phyloP scores from a whole-genome alignment of 2,797 vertebrate species.

The Denticeps clupeoides region DNA sequence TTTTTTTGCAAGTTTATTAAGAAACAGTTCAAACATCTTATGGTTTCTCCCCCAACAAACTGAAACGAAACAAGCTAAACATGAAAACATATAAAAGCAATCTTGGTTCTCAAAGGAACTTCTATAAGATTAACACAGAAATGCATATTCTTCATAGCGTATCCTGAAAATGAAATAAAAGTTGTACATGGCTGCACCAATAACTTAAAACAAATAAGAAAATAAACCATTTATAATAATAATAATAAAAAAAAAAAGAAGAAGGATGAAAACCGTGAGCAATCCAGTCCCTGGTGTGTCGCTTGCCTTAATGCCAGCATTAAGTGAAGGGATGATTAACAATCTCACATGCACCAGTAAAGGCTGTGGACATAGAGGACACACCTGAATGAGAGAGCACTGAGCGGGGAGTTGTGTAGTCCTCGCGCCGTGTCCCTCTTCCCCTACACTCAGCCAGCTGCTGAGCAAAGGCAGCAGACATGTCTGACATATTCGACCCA shows the following conservation, averaged over 20 bases:
- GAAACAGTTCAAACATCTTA: slow-evolving; percentile 67
- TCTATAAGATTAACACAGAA: slow-evolving; percentile 51
- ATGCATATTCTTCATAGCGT: slow-evolving; percentile 71
- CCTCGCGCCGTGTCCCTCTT: too few relatives aligned
- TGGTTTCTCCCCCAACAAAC: slow-evolving; percentile 33
- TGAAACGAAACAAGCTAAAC: slow-evolving; percentile 33
- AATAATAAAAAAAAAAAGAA: slow-evolving; percentile 35
- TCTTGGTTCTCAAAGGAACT: slow-evolving; percentile 62
- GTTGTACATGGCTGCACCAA: slow-evolving; percentile 65
- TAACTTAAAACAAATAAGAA: slow-evolving; percentile 77
- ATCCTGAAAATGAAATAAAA: slow-evolving; percentile 48
- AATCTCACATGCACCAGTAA: slow-evolving; percentile 31
- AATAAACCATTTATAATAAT: slow-evolving; percentile 37
- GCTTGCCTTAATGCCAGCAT: slow-evolving; percentile 90
- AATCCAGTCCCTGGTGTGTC: slow-evolving; percentile 40
- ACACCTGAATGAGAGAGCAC: slow-evolving; percentile 6
- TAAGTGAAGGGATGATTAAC: slow-evolving; percentile 63
- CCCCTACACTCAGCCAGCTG: too few relatives aligned
- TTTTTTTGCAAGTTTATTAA: slow-evolving; percentile 78
- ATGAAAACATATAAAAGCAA: slow-evolving; percentile 56
- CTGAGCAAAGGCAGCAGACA: too few relatives aligned
- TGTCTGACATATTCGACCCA: too few relatives aligned
- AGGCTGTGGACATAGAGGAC: slow-evolving; percentile 24
- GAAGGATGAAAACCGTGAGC: too few relatives aligned
- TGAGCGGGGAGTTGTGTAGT: too few relatives aligned